Conservation (phyloP, 2,888 invertebrate species). For the Laspeyria flexula region DNA sequence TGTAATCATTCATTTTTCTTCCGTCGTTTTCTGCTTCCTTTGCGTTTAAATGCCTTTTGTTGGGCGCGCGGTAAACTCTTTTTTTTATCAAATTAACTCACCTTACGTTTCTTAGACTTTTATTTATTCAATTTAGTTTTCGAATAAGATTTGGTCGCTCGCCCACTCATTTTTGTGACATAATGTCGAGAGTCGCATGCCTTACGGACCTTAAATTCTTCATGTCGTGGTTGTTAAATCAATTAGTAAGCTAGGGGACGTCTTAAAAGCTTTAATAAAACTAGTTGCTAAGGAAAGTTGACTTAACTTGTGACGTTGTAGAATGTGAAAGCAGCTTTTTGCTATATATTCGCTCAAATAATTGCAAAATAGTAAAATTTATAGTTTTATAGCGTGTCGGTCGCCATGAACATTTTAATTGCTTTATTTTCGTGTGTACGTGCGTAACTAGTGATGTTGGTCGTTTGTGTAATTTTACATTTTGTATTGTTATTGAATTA, state of each 20-base stretch:
- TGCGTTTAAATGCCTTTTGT: slow-evolving; percentile 81
- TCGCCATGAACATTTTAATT: slow-evolving; percentile 36
- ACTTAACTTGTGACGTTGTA: slow-evolving; percentile 18
- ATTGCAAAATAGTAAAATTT: slow-evolving; percentile 34
- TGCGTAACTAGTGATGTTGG: neutral
- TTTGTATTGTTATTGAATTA: slow-evolving; percentile 2
- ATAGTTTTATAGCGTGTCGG: slow-evolving; percentile 33
- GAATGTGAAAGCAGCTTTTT: slow-evolving; percentile 19
- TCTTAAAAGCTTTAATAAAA: slow-evolving; percentile 60
- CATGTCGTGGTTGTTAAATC: slow-evolving; percentile 64
- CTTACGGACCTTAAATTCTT: slow-evolving; percentile 55
- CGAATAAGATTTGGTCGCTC: slow-evolving; percentile 15
- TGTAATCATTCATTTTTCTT: slow-evolving; percentile 86
- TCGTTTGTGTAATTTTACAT: slow-evolving; percentile 12
- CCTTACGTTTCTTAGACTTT: slow-evolving; percentile 50
- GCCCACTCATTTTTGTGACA: slow-evolving; percentile 48
- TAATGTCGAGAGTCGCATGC: slow-evolving; percentile 61
- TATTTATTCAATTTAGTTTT: slow-evolving; percentile 33
- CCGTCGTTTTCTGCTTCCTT: slow-evolving; percentile 82
- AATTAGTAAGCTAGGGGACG: slow-evolving; percentile 59
- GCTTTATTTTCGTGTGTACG: slow-evolving; percentile 36
- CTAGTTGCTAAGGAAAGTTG: slow-evolving; percentile 44
- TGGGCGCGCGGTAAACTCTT: slow-evolving; percentile 67
- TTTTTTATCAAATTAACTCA: slow-evolving; percentile 70
- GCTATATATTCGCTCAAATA: slow-evolving; percentile 20